Conservation (phyloP, 1,140 invertebrate genomes). For the Sesamia nonagrioides region DNA sequence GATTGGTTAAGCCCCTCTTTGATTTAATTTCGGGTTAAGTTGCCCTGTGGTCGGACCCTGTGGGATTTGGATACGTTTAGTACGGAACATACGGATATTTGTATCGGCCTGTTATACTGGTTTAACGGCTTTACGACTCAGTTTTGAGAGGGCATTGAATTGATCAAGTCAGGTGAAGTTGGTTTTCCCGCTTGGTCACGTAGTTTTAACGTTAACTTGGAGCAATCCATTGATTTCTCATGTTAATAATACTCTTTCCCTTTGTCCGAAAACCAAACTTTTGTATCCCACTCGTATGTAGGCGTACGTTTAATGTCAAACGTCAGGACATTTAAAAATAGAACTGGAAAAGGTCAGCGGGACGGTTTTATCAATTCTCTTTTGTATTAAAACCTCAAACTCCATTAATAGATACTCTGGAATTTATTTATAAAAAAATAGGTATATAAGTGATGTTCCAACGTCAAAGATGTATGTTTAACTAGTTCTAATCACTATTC, state of each 20-base stretch:
- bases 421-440: too few species aligned
- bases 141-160: constrained; percentile 11
- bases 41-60: constrained; percentile 75
- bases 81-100: constrained; percentile 55
- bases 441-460: too few species aligned
- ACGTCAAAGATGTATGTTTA: too few species aligned
- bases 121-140: constrained; percentile 50
- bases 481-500: too few species aligned
- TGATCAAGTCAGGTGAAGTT: constrained; percentile 44
- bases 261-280: too few species aligned
- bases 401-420: constrained; percentile 5
- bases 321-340: constrained; percentile 31
- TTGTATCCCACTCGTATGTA: too few species aligned
- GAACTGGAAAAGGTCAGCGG: constrained; percentile 11
- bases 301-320: constrained; percentile 24
- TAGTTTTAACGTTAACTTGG: constrained; percentile 2
- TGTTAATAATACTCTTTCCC: too few species aligned
- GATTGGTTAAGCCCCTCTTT: constrained; percentile 87
- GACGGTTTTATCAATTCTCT: constrained; percentile 1
- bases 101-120: constrained; percentile 61
- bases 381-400: constrained; percentile 8
- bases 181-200: constrained; percentile 5
- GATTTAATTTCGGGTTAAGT: constrained; percentile 87
- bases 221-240: too few species aligned
- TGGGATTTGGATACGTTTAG: constrained; percentile 70